Base-by-base conservation (phyloP, 2,888 invertebrate genomes). In the Agrochola litura region DNA sequence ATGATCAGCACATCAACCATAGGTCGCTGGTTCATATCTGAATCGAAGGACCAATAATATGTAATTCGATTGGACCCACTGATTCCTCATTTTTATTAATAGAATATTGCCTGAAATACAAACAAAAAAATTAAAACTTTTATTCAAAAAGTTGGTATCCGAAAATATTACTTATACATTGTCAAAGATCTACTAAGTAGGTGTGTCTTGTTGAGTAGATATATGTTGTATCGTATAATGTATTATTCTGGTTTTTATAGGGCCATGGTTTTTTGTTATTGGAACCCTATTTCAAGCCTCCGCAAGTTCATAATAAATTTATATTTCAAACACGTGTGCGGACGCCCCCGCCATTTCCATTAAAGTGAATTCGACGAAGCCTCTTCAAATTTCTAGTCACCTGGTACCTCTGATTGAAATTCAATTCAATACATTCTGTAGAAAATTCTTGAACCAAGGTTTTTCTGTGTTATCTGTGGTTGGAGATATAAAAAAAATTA, bases 381-480 rank as follows among this genome's bases (percentile, higher is more conserved):
- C 67, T 81, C 82, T 67, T 58, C n/a, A 3, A 66, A 58, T 58
- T 84, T 52, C 81, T 81, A 9, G 61, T 14, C 30, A 81, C 82
- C 82, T 82, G 41, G 82, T 82, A 74, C 58, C 46, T 81, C 37
- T 84, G 61, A 70, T 74, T 81, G 60, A 81, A 82, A 70, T 73
- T 73, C 30, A 60, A 73, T 84, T 70, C 73, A 84, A 81, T 68
- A 84, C 6, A 82, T 84, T 81, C 52, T 46, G 25, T 46, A 63
- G 52, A 63, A 84, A 84, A 73, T 70, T 63, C 19, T 65, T 81
- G 9, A 64, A 61, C 56, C 5, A 16, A n/a, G 1, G 6, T 72
- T 58, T 73, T 69, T 81, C 19, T 82, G 16, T 63, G 3, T 73
- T 82, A 70, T 84, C 81, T 82, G 85, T 82, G 81, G 81, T 54